Percentiles rank a stretch among this genome's conserved stretches.
phyloP scores from a whole-genome alignment of 2,888 invertebrate species.

The Agrochola lychnidis region DNA sequence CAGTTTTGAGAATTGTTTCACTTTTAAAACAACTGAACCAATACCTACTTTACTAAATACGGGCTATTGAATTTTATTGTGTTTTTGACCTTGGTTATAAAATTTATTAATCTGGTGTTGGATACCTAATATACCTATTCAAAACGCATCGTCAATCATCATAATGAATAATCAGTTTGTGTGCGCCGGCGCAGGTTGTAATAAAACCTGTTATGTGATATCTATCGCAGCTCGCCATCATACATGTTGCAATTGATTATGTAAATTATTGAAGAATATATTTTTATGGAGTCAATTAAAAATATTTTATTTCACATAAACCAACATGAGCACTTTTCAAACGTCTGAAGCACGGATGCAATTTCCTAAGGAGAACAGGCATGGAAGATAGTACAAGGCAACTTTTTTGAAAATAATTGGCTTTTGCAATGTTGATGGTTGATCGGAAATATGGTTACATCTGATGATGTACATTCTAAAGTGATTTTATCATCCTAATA shows the following conservation, averaged over 20 bases:
- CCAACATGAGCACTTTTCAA: not conserved
- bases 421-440: not conserved
- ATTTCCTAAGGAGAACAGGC: not conserved
- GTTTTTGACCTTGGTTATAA: not conserved
- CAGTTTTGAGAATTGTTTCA: not conserved
- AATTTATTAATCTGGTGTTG: not conserved
- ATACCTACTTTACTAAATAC: not conserved
- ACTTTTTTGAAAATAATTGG: not conserved
- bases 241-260: slow-evolving; percentile 6
- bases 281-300: not conserved
- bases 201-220: slow-evolving; percentile 18
- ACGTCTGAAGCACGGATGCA: not conserved
- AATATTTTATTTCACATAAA: not conserved
- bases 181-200: slow-evolving; percentile 17
- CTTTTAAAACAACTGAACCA: not conserved
- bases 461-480: not conserved
- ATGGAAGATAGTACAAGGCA: no score
- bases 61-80: not conserved
- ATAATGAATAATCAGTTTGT: not conserved
- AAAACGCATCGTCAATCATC: not conserved
- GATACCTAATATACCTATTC: not conserved
- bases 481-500: not conserved
- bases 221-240: no score
- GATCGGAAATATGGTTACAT: not conserved
- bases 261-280: not conserved